Conservation (phyloP, 2,888 invertebrate genomes). For the Chymomyza amoena region DNA sequence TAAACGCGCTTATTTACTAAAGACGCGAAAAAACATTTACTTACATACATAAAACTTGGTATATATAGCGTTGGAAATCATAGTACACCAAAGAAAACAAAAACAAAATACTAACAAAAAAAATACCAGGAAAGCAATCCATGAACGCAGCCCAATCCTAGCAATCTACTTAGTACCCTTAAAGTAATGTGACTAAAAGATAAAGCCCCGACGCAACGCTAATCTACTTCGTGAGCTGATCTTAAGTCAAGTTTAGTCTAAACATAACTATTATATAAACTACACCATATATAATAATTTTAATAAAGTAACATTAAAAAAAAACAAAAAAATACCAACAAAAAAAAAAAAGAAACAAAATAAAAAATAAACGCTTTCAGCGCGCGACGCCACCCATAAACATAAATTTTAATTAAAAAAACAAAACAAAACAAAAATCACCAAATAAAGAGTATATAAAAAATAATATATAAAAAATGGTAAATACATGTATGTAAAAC, state of each 20-base stretch:
- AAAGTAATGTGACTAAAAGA: conserved; percentile 10
- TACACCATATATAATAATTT: conserved; percentile 7
- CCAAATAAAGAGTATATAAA: background rate
- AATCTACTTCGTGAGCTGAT: background rate
- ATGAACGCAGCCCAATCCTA: conserved; percentile 1
- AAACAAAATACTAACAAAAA: conserved; percentile 11
- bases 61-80: background rate
- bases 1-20: too few relatives aligned
- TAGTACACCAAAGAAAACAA: conserved; percentile 23
- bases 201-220: background rate
- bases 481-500: conserved; percentile 37
- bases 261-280: conserved; percentile 1
- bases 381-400: conserved; percentile 72
- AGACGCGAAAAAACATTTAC: conserved; percentile 5
- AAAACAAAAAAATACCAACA: conserved; percentile 33
- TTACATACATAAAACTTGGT: conserved; percentile 18
- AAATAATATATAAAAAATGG: conserved; percentile 5
- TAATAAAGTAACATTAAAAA: background rate
- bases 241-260: background rate
- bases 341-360: too few relatives aligned
- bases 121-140: conserved; percentile 21
- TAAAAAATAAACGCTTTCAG: conserved; percentile 51
- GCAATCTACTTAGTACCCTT: conserved; percentile 27
- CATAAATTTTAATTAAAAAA: conserved; percentile 36
- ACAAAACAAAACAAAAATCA: conserved; percentile 18